Base-by-base conservation (phyloP, 2,888 invertebrate species). In the Metalampra italica region DNA sequence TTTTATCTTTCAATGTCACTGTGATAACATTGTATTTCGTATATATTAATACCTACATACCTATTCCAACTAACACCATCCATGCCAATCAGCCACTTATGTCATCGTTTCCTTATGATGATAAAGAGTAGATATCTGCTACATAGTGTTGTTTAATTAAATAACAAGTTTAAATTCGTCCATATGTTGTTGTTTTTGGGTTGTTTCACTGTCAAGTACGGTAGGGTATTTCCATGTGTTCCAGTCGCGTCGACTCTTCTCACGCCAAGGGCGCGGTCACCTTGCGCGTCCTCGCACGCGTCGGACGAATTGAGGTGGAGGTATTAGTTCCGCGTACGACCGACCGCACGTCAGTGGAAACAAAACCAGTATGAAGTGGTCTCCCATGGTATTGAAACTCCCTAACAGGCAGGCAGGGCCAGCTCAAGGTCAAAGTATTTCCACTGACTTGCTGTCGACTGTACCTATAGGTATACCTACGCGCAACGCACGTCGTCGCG, bases 231-330 rank as follows among this genome's bases (percentile, higher is more conserved):
- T 14, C 39, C 39, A 39, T 29, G 29, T n/a, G 37, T 37, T 36
- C 22, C 15, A 15, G 4, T 30, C 46, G 39, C 51, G 57, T 59
- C 60, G 56, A 55, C 55, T 51, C 53, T 56, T 55, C 56, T 57
- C 41, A 40, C 44, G 43, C 45, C 37, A 22, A 40, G 43, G 45
- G 52, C 60, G 67, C 82, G 84, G 88, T 87, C 87, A 86, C 88
- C 87, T 87, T 87, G 84, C 67, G 58, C 77, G 84, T 83, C 79
- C 81, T 66, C 79, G 72, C 71, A 60, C 79, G 75, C 80, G 79
- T 78, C 84, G 82, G 83, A 75, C 84, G 75, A 80, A 81, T 81
- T 82, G 84, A 85, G 84, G 83, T 82, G 71, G 70, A 62, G 55
- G 60, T 22, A 22, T 66, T 67, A 74, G 76, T 86, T 86, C 86